Conservation (phyloP, 2,113 vertebrate species). For the Rhinolophus sinicus region DNA sequence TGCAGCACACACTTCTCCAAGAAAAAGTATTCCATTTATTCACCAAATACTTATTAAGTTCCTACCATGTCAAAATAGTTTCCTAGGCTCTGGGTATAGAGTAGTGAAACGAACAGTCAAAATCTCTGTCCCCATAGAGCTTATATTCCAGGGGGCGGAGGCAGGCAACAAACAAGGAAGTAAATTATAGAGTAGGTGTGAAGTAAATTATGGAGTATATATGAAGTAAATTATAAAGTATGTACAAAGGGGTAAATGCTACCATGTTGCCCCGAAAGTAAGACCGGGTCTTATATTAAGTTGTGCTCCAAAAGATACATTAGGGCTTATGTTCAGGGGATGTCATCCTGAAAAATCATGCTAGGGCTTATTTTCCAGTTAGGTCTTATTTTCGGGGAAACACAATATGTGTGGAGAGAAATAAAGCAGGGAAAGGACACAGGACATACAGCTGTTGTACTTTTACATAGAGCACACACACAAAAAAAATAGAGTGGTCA, state of each 20-base stretch:
- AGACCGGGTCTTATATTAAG: too few relatives aligned
- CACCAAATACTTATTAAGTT: neutral
- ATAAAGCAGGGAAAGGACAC: neutral
- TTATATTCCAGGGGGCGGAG: neutral
- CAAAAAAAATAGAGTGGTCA: neutral
- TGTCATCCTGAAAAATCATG: too few relatives aligned
- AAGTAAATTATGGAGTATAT: too few relatives aligned
- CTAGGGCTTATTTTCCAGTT: too few relatives aligned
- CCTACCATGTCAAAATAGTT: neutral
- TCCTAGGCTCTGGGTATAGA: neutral
- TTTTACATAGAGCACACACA: neutral
- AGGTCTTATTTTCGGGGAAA: too few relatives aligned
- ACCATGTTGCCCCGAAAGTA: too few relatives aligned
- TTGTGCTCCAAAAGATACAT: too few relatives aligned
- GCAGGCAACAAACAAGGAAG: neutral
- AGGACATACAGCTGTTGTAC: neutral
- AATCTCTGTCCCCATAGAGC: neutral
- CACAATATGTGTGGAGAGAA: neutral
- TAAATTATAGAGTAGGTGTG: neutral
- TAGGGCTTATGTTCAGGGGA: too few relatives aligned
- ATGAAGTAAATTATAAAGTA: too few relatives aligned
- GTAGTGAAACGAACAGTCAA: neutral
- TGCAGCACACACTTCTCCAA: neutral
- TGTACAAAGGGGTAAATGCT: too few relatives aligned
- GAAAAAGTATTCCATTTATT: neutral